Base-by-base conservation (phyloP, 2,888 invertebrate species). In the Cataglyphis albicans region DNA sequence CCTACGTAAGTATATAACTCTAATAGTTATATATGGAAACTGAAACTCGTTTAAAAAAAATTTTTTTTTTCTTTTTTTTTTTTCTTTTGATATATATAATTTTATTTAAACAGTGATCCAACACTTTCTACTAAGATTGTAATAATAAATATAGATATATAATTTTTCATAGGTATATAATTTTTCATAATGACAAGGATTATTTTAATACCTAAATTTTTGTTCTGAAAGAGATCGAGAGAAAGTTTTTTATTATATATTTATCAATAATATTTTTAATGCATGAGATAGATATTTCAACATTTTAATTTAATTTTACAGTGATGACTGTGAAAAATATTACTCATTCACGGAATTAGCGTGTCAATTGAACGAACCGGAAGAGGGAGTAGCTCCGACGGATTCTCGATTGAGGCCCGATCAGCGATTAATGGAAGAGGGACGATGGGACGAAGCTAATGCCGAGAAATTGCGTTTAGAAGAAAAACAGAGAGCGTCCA, bases 371-470 rank as follows among this genome's bases (percentile, higher is more conserved):
- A 99, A 99, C 95, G 99, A 99, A 95, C 96, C 96, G 65, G 99
- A 99, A 95, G 96, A 97, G 6, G 97, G 97, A 85, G 97, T 99
- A 41, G 99, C 99, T 73, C 99, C 99, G 12, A 99, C 99, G 0
- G 99, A 99, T 96, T 97, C 98, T 75, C 96, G 99, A 48, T 95
- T 96, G 75, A 96, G 99, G 81, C 99, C 99, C 83, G 99, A 99
- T 96, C 99, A 99, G 95, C 96, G 99, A 74, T 96, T 99, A 90
- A 99, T 99, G 99, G 99, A 99, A 95, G 96, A 98, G 86, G 99
- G 98, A 3, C 95, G 96, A 78, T 98, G 99, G 98, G 98, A 99
- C 92, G 98, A 97, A 87, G 98, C 99, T 83, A 99, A 99, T 95
- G 94, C 95, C 0, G 98, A 98, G 94, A 98, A 98, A 94, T 94